These are phyloP conservation scores for Pterocles gutturalis DNA, from an alignment of 2,113 vertebrate species.

Conservation along the genomic window DNA sequence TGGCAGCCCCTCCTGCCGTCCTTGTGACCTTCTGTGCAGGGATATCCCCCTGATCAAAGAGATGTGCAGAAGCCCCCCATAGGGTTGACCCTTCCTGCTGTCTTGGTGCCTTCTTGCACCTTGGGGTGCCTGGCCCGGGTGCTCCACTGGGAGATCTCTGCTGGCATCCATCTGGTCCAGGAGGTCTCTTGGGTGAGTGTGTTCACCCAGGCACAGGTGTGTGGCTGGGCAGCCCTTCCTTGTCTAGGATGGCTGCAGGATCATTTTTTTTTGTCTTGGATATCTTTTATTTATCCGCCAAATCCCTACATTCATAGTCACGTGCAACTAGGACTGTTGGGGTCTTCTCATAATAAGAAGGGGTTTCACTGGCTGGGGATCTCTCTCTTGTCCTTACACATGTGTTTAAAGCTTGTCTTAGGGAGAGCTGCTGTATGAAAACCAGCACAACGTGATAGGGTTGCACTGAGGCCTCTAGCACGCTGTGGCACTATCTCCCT, in stretches of 20 bases:
- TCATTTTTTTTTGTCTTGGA: neutral
- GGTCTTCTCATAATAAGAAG: neutral
- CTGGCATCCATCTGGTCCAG: neutral
- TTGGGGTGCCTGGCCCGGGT: fast-evolving
- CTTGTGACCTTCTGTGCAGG: neutral
- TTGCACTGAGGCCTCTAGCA: neutral
- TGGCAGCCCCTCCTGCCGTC: neutral
- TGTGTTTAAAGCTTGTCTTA: neutral
- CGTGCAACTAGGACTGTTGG: fast-evolving
- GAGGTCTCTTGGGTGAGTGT: neutral
- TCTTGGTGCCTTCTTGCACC: neutral
- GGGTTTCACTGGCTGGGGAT: neutral
- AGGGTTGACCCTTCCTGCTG: fast-evolving
- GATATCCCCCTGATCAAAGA: neutral
- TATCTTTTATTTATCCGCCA: fast-evolving
- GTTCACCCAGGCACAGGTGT: fast-evolving
- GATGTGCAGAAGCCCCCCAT: neutral
- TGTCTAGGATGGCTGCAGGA: neutral
- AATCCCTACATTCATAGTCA: fast-evolving
- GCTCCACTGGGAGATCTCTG: neutral
- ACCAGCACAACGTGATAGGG: fast-evolving
- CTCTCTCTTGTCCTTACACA: fast-evolving
- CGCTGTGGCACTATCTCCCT: neutral
- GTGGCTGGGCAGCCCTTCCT: neutral
- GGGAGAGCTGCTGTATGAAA: neutral